Conservation (phyloP, 1,140 invertebrate species). For the Orchesella cincta region DNA sequence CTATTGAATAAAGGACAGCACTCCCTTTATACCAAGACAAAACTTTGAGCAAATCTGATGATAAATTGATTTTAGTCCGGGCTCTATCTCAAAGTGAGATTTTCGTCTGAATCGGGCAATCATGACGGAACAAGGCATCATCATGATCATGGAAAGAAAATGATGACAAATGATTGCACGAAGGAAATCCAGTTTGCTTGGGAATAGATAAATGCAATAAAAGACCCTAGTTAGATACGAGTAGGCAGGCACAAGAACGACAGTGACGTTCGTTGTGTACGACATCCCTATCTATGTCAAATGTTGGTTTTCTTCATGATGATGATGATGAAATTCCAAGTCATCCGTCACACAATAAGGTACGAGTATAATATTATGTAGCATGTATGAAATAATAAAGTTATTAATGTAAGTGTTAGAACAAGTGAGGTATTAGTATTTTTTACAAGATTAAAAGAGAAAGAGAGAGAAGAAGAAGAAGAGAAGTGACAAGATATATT, state of each 20-base stretch:
- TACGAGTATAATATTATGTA: no score
- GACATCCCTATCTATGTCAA: not conserved
- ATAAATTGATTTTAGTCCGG: constrained; percentile 8
- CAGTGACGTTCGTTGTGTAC: not conserved
- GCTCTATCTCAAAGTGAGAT: not conserved
- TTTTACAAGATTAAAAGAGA: not conserved
- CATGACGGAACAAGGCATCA: no score
- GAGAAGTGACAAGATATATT: not conserved
- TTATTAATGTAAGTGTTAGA: no score
- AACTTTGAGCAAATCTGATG: not conserved
- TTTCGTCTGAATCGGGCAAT: not conserved
- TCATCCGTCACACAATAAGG: not conserved
- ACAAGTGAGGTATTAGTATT: no score
- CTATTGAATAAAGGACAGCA: not conserved
- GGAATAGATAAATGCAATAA: no score
- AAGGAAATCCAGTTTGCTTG: no score
- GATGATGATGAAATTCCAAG: constrained; percentile 3
- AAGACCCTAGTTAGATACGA: no score
- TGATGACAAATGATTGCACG: constrained; percentile 20
- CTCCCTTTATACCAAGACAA: not conserved
- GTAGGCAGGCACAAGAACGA: not conserved
- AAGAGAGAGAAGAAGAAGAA: constrained; percentile 22
- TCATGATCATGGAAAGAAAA: not conserved
- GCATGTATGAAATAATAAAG: no score
- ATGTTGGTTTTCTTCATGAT: not conserved